Evolutionary conservation across 2,113 vertebrate genomes (phyloP), one percentile per base, ranked within the genome.

Genomic region (Neolamprologus toae): DNA sequence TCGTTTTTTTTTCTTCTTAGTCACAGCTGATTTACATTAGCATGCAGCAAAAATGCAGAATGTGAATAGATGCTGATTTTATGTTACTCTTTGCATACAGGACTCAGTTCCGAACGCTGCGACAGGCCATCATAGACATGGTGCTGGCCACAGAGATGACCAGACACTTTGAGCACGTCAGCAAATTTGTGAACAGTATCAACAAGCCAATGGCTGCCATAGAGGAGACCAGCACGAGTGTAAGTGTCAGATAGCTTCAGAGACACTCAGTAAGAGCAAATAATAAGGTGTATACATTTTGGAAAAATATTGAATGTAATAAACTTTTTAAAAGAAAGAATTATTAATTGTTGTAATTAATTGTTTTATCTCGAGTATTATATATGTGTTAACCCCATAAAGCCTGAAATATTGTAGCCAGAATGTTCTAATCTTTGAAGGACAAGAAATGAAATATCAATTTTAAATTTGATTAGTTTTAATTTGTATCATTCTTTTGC

Each of bases 131-230:
- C 89, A 99, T 99, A 66, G 98, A 99, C 94, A 99, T 99, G 98
- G 98, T 99, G 90, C 95, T 99, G 93, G 98, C 98, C 83, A 99
- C 98, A 1, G 98, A 99, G 95, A 99, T 99, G 98, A 99, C 98
- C 0, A 96, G 98, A 87, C 98, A 99, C 94, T 99, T 99, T 53
- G 98, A 99, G 91, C 98, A 99, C 0, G 98, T 99, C 93, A 99
- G 98, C 95, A 99, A 99, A 94, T 99, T 99, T 89, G 98, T 98
- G 83, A 99, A 99, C 95, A 99, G 98, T 94, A 97, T 99, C 96
- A 99, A 98, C 95, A 99, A 99, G 92, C 97, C 98, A 2, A 94
- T 97, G 95, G 96, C 97, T 8, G 96, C 97, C 35, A 94, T 97
- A 3, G 98, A 98, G 73, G 97, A 98, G 82, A 97, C 92, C 85